phyloP scores from a whole-genome alignment of 1,140 invertebrate species.

The Achatina immaculata region DNA sequence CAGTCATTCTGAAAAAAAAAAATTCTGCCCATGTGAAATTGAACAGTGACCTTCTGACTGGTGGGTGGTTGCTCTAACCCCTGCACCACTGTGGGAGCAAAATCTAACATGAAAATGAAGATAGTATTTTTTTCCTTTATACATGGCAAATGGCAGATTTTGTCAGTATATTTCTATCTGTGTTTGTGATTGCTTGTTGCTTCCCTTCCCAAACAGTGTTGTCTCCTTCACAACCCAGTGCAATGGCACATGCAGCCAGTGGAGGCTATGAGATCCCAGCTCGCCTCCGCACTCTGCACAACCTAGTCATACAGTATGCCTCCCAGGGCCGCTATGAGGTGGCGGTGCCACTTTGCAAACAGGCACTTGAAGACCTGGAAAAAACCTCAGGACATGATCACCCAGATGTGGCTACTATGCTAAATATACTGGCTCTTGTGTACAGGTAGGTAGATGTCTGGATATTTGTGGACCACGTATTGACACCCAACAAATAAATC shows the following conservation, averaged over 20 bases:
- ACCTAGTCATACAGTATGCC: conserved; percentile 96
- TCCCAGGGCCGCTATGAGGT: conserved; percentile 89
- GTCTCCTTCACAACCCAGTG: conserved; percentile 86
- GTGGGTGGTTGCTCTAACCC: too few relatives aligned
- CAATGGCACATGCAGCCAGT: conserved; percentile 69
- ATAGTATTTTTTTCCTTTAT: too few relatives aligned
- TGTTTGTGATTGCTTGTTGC: too few relatives aligned
- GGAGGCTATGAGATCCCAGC: conserved; percentile 72
- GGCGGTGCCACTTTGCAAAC: conserved; percentile 98
- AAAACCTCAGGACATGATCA: conserved; percentile 98
- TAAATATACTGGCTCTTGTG: conserved; percentile 98
- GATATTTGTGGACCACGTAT: too few relatives aligned
- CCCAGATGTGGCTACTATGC: conserved; percentile 99
- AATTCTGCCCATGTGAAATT: too few relatives aligned
- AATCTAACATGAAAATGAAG: too few relatives aligned
- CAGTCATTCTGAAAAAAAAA: too few relatives aligned
- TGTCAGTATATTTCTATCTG: too few relatives aligned
- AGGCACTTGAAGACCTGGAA: conserved; percentile 98
- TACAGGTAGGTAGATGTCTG: conserved; percentile 84
- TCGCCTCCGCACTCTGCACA: conserved; percentile 70
- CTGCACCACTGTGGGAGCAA: too few relatives aligned
- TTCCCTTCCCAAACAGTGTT: conserved; percentile 79
- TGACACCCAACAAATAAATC: too few relatives aligned
- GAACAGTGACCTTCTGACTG: too few relatives aligned
- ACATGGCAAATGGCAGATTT: too few relatives aligned